phyloP scores from a whole-genome alignment of 2,797 vertebrate genomes.

The Sarcoramphus papa region DNA sequence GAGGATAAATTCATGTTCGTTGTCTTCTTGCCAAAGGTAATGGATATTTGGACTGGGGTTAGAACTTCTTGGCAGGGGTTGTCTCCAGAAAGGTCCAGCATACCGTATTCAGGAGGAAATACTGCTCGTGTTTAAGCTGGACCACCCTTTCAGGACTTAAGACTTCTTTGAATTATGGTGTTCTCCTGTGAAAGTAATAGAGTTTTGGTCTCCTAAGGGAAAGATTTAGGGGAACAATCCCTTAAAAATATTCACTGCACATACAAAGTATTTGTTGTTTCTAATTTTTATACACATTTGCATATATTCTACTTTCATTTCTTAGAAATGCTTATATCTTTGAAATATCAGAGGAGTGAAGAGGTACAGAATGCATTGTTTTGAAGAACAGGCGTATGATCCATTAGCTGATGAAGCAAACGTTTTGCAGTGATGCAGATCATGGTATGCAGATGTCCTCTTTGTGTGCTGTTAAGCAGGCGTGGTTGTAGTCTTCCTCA shows the following conservation, averaged over 20 bases:
- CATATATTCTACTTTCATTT: neutral
- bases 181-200: neutral
- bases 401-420: neutral
- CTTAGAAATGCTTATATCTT: neutral
- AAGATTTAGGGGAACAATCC: neutral
- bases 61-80: neutral
- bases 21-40: neutral
- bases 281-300: neutral
- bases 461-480: neutral
- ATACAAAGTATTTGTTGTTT: neutral
- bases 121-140: neutral
- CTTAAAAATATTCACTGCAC: neutral
- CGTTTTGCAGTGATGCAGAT: neutral
- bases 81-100: neutral
- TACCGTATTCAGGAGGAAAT: neutral
- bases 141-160: neutral
- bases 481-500: neutral
- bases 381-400: neutral
- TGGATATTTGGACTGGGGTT: neutral
- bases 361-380: neutral
- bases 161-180: neutral
- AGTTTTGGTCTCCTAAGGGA: neutral
- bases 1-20: neutral
- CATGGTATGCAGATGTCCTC: neutral
- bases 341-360: neutral